Conservation (phyloP, 2,797 vertebrate genomes). For the Cossypha heuglini region DNA sequence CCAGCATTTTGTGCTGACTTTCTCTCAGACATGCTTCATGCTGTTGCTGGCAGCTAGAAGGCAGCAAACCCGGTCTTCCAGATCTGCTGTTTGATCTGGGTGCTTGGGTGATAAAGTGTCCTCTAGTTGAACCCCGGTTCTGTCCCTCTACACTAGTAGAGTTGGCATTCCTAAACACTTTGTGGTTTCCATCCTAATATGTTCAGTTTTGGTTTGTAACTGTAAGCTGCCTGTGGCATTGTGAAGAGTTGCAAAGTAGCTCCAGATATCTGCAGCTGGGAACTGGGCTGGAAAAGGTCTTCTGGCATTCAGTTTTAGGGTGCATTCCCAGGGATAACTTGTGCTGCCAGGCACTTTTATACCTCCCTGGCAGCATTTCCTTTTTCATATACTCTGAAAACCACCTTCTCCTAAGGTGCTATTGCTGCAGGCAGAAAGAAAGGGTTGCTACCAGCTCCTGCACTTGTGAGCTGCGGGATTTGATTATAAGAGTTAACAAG, state of each 20-base stretch:
- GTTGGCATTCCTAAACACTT: not conserved
- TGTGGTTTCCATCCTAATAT: not conserved
- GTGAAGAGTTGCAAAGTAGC: not conserved
- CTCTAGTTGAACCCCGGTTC: not conserved
- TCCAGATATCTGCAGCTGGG: not conserved
- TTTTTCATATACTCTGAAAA: not conserved
- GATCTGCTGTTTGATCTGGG: not conserved
- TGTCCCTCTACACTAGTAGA: not conserved
- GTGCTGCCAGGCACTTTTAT: accelerated
- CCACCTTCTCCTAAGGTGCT: not conserved
- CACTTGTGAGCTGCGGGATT: not conserved
- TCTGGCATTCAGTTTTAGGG: not conserved
- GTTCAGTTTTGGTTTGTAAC: not conserved
- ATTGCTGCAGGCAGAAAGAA: not conserved
- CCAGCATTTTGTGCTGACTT: not conserved
- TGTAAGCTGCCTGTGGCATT: not conserved
- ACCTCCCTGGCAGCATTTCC: not conserved
- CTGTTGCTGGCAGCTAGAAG: not conserved
- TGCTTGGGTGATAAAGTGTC: not conserved
- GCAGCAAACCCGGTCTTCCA: not conserved
- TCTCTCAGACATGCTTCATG: not conserved
- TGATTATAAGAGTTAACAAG: not conserved
- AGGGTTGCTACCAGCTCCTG: not conserved
- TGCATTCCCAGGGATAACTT: not conserved
- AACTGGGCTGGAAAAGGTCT: not conserved